Base-by-base conservation (phyloP, 2,113 vertebrate species). In the Malurus cyaneus region DNA sequence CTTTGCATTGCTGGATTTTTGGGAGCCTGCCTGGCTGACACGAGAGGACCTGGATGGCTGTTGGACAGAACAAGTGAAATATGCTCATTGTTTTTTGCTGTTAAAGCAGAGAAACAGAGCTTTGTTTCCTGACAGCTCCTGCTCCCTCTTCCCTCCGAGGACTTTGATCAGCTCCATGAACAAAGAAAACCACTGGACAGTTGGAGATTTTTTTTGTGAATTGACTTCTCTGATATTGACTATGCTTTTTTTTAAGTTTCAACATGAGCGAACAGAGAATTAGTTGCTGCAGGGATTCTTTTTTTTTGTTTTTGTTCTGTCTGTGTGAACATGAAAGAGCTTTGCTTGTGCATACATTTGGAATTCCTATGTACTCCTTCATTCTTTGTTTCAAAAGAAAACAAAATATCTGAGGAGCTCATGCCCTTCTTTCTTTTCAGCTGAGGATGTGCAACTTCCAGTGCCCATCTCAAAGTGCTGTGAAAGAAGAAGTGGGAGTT, bases 301-400 rank as follows among this genome's bases (percentile, higher is more conserved):
- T 49, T 73, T 41, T 41, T n/a, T 57, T 20, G 3, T 1, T 67
- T 92, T 87, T 80, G 24, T 69, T 72, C 71, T 60, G 17, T 20
- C 44, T 71, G 25, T 53, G 25, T 81, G 64, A 96, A 86, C 54
- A 73, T 86, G 65, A 79, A 94, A 80, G 64, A 46, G 8, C 25
- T n/a, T 79, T 3, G 8, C 84, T 90, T 86, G 2, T 79, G 52
- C 56, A 59, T 36, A 41, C 42, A 28, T 88, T 80, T 86, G 54
- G 23, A 95, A 78, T 92, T 57, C 60, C 15, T 80, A 21, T 42
- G 21, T 60, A 72, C 9, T 39, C 32, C 10, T 64, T 52, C n/a
- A 16, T 32, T 32, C 19, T 60, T 56, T 65, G 32, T 44, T 32
- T 57, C 5, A 13, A n/a, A 44, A 29, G 39, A n/a, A 12, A 31